phyloP scores from a whole-genome alignment of 2,888 invertebrate genomes.

The Xylocampa areola region DNA sequence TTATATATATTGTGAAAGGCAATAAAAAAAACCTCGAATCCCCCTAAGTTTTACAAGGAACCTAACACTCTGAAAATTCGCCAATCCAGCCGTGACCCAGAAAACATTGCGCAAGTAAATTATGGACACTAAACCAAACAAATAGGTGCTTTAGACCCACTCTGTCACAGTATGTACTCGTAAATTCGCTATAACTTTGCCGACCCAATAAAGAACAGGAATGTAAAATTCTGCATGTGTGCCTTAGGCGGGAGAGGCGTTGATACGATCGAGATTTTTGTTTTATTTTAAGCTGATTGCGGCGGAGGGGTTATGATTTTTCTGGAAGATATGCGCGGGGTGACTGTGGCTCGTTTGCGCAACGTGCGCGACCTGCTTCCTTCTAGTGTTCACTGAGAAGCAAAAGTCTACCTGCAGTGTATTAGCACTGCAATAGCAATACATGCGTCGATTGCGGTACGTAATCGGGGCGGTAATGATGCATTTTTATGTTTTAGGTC shows the following conservation, averaged over 20 bases:
- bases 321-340: no score
- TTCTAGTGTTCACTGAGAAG: no score
- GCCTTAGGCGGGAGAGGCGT: conserved; percentile 18
- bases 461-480: no score
- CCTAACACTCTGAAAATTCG: conserved; percentile 30
- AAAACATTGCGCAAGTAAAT: conserved; percentile 72
- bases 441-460: no score
- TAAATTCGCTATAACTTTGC: conserved; percentile 68
- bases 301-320: neutral
- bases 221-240: conserved; percentile 58
- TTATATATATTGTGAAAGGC: no score
- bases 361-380: no score
- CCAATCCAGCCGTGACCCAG: conserved; percentile 63
- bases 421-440: no score
- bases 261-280: conserved; percentile 12
- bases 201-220: conserved; percentile 64
- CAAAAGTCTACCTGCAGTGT: no score
- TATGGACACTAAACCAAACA: conserved; percentile 77
- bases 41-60: conserved; percentile 40
- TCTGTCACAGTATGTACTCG: conserved; percentile 71
- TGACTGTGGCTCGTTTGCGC: no score
- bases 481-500: no score
- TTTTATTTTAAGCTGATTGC: conserved; percentile 24
- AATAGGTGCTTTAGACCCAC: conserved; percentile 75
- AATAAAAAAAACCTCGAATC: conserved; percentile 9